Conservation (phyloP, 2,797 vertebrate species). For the Vultur gryphus region DNA sequence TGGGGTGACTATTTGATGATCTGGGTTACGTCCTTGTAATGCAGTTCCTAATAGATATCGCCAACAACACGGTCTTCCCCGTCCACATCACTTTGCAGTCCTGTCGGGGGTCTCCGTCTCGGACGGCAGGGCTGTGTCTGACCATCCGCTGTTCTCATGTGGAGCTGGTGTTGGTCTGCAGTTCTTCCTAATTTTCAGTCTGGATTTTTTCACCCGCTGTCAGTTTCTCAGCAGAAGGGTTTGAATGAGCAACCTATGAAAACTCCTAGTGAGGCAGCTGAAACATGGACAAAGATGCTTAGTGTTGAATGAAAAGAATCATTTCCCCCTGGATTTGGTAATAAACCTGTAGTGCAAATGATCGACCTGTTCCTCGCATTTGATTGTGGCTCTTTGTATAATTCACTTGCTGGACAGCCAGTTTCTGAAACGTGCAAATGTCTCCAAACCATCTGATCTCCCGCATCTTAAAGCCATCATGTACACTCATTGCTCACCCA, state of each 20-base stretch:
- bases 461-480: not conserved
- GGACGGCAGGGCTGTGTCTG: not conserved
- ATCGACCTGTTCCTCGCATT: not conserved
- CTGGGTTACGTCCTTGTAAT: not conserved
- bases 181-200: not conserved
- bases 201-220: not conserved
- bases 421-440: not conserved
- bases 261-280: not conserved
- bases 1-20: too few species aligned
- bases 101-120: not conserved
- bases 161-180: not conserved
- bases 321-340: not conserved
- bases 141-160: rapidly evolving
- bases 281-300: not conserved
- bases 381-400: not conserved
- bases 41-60: not conserved
- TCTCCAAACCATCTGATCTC: not conserved
- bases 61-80: not conserved
- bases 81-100: not conserved
- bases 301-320: not conserved
- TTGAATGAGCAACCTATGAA: not conserved
- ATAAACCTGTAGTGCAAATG: not conserved
- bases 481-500: not conserved
- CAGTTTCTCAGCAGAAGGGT: not conserved
- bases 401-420: not conserved